Evolutionary conservation across 2,797 vertebrate genomes (phyloP), one percentile per base, ranked within the genome.

Genomic region (Intellagama lesueurii): DNA sequence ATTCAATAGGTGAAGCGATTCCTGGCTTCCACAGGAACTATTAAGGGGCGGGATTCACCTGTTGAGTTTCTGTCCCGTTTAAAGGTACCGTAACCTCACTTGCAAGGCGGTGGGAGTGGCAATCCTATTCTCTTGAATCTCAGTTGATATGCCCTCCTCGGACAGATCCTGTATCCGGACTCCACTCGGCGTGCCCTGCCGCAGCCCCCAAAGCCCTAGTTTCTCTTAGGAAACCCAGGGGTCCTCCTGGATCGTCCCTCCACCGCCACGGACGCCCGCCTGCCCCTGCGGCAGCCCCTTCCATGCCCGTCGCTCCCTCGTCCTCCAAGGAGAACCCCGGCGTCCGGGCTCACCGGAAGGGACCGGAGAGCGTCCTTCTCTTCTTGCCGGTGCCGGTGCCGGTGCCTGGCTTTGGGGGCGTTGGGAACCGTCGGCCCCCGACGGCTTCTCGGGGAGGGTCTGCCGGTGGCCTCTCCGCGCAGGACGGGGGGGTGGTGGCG

Each of bases 291-390:
- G 19, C 49, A 26, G 17, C 35, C 88, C 64, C 28, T 26, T 11
- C 73, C 60, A 17, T 22, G 60, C 30, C 52, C 5, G 26, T 11
- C 32, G 8, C 32, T 24, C 28, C 40, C 75, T 22, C 60, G 8
- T 17, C 24, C 73, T 5, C 22, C 40, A 30, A 47, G 12, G 28
- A 66, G 12, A 75, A 5, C 7, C 78, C 47, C 5, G 47, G 52
- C 35, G 28, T 7, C 44, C 72, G n/a, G 52, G 72, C 88, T 89
- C 83, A 89, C 88, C 88, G 84, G 88, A 81, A 86, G 49, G 69
- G 78, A 68, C n/a, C 35, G 16, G 40, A 64, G 40, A 19, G 30
- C 8, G 66, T 28, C 49, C 35, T 17, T 47, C 44, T 80, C 68
- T 30, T 78, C 40, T 75, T 86, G 47, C 76, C n/a, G 56, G 56